Evolutionary conservation across 2,888 invertebrate genomes (phyloP), one percentile per base, ranked within the genome.

Genomic region (Cephus pygmeus): DNA sequence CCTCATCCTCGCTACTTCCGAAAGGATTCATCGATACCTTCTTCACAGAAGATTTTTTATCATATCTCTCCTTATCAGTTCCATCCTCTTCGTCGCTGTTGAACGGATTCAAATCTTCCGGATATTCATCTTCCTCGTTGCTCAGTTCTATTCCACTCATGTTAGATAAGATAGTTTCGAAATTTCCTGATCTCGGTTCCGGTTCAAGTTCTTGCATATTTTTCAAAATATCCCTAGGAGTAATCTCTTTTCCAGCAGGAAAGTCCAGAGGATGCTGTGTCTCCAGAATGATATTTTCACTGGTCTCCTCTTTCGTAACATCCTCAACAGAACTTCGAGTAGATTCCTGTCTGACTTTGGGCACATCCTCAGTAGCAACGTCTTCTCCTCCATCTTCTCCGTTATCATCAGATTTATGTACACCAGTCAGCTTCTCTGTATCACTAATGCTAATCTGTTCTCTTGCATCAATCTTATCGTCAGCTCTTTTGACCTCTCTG

Each of bases 21-120:
- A 96, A 96, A 3, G 96, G 96, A 93, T 96, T 96, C n/a, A 93
- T 93, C 31, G 86, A 86, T 12, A 83, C 78, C 77, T 73, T 80
- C 35, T 75, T 81, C 33, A 36, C 80, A 15, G 74, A n/a, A 12
- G 76, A 79, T 34, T 77, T 69, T 11, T 76, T n/a, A 35, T 76
- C 34, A 31, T 75, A 34, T 68, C 79, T 76, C 23, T 76, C 78
- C 77, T 75, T 84, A 84, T 92, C 92, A 73, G 92, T 92, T 73
- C 94, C 94, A 68, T 93, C 93, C 76, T 95, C 95, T 35, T 93
- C 93, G 78, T 96, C 96, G 84, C 95, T 95, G 68, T 94, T 95
- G 92, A 98, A 98, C 9, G 97, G 97, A 93, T 98, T 97, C 82
- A 97, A 92, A 88, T 96, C 94, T 82, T 94, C 94, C 0, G 97